Evolutionary conservation across 2,797 vertebrate genomes (phyloP), one percentile per base, ranked within the genome.

Genomic region (Agapornis canus): DNA sequence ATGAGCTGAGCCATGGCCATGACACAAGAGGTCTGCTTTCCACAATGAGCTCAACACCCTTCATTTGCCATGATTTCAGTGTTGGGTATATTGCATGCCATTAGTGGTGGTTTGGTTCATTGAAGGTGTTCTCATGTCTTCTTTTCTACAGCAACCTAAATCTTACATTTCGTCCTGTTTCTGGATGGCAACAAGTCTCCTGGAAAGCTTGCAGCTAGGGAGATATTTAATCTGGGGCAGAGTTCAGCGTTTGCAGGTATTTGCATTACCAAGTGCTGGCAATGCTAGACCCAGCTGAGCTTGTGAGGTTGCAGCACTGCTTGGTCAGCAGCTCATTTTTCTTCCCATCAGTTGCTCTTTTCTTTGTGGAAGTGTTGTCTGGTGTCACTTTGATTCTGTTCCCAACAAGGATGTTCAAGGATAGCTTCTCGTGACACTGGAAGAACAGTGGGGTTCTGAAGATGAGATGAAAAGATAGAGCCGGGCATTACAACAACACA

Each of bases 361-460:
- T 39, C 83, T 72, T 59, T 5, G 27, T 6, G 39, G 59, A 76
- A 63, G 29, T 1, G 0, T 21, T 17, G 1, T 26, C 57, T 1
- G 0, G 23, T 17, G 1, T 26, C 57, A 2, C 42, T 75, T 82
- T 48, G 83, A 39, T 89, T 76, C 70, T 15, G 52, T 63, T 49
- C 32, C 59, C 45, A 42, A 10, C 0, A 7, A 54, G 49, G 35
- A 21, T 49, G 54, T 45, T 57, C 56, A n/a, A 42, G 49, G 77
- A 54, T 17, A 12, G 20, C 27, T 49, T 48, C 48, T 72, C 0
- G 0, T 9, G 54, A 29, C 1, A 0, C 47, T 32, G 40, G 26
- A 40, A 63, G 39, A 91, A 56, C 49, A 68, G 68, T 1, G 0
- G 35, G 23, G 64, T 68, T 64, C 86, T 88, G 82, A 61, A 52